These are phyloP conservation scores for Poecilia picta DNA, from an alignment of 2,797 vertebrate genomes.

Conservation along the genomic window DNA sequence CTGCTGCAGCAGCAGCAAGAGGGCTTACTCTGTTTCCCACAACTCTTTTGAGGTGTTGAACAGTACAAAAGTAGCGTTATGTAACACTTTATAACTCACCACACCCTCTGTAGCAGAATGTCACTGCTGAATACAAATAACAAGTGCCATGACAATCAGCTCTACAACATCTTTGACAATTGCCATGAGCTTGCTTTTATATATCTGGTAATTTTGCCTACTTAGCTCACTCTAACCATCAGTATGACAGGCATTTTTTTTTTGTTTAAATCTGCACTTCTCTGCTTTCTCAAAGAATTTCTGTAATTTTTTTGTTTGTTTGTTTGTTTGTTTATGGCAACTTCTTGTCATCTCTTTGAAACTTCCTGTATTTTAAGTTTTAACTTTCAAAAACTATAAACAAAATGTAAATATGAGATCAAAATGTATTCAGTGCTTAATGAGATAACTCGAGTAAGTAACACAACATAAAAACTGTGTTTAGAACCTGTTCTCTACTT, in stretches of 20 bases:
- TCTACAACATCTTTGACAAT: background rate
- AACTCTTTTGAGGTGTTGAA: slow-evolving; percentile 70
- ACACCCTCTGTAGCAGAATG: slow-evolving; percentile 19
- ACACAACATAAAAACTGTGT: background rate
- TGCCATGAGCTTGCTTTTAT: background rate
- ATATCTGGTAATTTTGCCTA: background rate
- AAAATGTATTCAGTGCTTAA: background rate
- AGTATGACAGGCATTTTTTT: background rate
- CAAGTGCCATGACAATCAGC: background rate
- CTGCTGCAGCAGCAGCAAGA: slow-evolving; percentile 55
- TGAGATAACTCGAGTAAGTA: background rate
- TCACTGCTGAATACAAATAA: slow-evolving; percentile 3
- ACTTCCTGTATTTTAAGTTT: background rate
- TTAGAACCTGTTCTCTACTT: background rate
- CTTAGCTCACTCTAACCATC: background rate
- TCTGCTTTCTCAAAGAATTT: background rate
- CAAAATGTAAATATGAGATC: background rate
- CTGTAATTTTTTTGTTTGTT: background rate
- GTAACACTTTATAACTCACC: slow-evolving; percentile 47
- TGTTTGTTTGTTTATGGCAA: background rate
- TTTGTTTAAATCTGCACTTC: background rate
- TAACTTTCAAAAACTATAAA: background rate
- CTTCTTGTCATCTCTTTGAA: background rate
- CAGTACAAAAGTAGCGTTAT: slow-evolving; percentile 63
- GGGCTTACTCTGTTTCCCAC: slow-evolving; percentile 75